Evolutionary conservation across 2,888 invertebrate genomes (phyloP).

Genomic region (Melieria omissa): DNA sequence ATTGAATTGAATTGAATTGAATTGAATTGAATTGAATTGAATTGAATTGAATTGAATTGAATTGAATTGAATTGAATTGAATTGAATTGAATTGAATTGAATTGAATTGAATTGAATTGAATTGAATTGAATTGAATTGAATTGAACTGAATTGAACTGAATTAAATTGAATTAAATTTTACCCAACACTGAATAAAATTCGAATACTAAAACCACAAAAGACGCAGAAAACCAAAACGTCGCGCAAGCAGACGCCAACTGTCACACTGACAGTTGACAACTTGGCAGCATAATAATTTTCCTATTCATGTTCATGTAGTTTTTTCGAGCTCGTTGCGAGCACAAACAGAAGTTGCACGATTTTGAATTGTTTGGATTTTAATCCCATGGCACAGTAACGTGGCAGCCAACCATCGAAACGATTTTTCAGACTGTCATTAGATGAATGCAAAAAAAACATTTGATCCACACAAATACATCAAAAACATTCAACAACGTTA

Average conservation of each 20-base stretch:
- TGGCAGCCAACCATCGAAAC: too few relatives aligned
- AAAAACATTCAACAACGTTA: too few relatives aligned
- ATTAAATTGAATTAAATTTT: neutral
- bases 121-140: neutral
- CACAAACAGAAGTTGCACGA: too few relatives aligned
- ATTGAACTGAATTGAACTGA: neutral
- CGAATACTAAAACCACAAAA: neutral
- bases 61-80: conserved; percentile 3
- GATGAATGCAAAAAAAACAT: too few relatives aligned
- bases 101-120: neutral
- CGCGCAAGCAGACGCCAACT: too few relatives aligned
- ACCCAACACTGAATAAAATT: neutral
- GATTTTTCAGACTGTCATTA: too few relatives aligned
- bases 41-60: conserved; percentile 3
- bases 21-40: conserved; percentile 3
- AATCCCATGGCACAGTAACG: too few relatives aligned
- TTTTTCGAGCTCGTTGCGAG: too few relatives aligned
- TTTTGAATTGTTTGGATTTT: too few relatives aligned
- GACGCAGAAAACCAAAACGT: neutral
- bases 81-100: conserved; percentile 3
- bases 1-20: conserved; percentile 3
- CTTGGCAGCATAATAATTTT: neutral
- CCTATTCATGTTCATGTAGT: too few relatives aligned
- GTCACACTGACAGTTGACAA: conserved; percentile 16
- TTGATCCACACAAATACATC: too few relatives aligned